Conservation (phyloP, 2,113 vertebrate species). For the Tetrao urogallus region DNA sequence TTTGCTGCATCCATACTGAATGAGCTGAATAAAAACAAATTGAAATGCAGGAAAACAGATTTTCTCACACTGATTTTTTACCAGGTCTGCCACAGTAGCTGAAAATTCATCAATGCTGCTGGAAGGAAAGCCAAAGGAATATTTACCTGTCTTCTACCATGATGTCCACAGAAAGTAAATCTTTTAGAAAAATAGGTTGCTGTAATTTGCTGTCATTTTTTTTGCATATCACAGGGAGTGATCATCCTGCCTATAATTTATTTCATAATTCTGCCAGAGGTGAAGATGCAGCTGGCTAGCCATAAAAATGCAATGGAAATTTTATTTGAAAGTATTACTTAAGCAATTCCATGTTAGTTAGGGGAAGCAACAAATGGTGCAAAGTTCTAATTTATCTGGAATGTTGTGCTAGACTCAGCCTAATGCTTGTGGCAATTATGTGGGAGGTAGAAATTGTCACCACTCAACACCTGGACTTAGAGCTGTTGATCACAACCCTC, state of each 20-base stretch:
- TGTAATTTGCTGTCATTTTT: constrained; percentile 4
- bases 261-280: neutral
- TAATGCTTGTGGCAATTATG: neutral
- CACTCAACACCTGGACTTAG: too few relatives aligned
- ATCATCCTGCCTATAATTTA: neutral
- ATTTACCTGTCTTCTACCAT: neutral
- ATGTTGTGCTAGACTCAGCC: neutral
- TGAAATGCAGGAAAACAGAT: constrained; percentile 30
- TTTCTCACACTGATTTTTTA: neutral
- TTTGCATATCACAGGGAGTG: neutral
- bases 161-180: neutral
- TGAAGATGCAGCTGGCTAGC: constrained; percentile 30
- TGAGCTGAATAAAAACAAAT: neutral
- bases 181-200: neutral
- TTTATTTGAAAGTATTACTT: constrained; percentile 14
- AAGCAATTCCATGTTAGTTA: neutral
- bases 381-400: neutral
- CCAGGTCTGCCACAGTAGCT: neutral
- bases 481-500: too few relatives aligned
- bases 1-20: constrained; percentile 2
- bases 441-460: neutral
- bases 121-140: neutral
- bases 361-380: neutral
- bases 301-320: constrained; percentile 25
- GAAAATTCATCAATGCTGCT: neutral